Evolutionary conservation across 2,113 vertebrate genomes (phyloP), one percentile per base, ranked within the genome.

Genomic region (Cyanoramphus novaezelandiae): DNA sequence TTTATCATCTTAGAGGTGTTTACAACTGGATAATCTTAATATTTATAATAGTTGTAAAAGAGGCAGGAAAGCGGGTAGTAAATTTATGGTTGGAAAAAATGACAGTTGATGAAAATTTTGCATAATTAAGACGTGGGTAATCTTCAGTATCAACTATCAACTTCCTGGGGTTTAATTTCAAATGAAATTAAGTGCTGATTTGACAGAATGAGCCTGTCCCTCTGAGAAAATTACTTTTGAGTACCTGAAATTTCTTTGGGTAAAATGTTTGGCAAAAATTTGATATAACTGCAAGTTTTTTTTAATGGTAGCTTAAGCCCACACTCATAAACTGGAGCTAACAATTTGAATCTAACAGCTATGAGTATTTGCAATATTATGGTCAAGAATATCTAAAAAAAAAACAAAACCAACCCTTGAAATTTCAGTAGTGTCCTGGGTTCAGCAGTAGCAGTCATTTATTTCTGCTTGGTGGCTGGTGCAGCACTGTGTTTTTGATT

Each of bases 11-110:
- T 59, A 72, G 86, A 85, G 60, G 27, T 96, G 95, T 97, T 97
- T 97, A 97, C 87, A 95, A 13, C 49, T 87, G 62, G 8, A 33
- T 96, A 94, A 88, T 97, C 92, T 91, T 92, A 97, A 97, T 97
- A 96, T 97, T 97, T 97, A 97, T 31, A 87, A 52, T 90, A 43
- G 63, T 63, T 68, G 14, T 82, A 95, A 82, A 95, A 85, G 89
- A 90, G 79, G 70, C 93, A 96, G 96, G 93, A 94, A 92, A 96
- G 81, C 1, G 69, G 28, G 44, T 76, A 79, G 83, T 76, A 88
- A 83, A 89, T 89, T 57, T 43, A 84, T 76, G 72, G 39, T 60
- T 79, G 96, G 96, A 96, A 96, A 95, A 96, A 94, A 86, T 92
- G 78, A 94, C 77, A 92, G 46, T 23, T 85, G 65, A 90, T 87